Evolutionary conservation across 2,888 invertebrate species (phyloP).

Genomic region (Argyresthia albistria): DNA sequence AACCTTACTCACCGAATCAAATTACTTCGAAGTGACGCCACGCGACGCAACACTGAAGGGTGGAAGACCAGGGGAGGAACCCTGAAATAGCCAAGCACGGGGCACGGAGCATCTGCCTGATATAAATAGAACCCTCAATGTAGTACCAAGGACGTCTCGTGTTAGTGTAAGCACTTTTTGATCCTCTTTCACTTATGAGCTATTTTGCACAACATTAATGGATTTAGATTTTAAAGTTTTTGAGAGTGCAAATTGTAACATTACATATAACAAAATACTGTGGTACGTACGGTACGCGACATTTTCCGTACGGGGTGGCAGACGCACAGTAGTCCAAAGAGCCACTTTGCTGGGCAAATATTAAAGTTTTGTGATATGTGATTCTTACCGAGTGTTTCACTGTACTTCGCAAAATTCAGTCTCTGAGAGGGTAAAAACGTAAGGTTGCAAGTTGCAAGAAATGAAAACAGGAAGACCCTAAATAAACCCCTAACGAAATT

Average conservation of each 20-base stretch:
- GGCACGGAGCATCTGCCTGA: slow-evolving; percentile 50
- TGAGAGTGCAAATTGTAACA: too few relatives aligned
- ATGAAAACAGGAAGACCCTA: too few relatives aligned
- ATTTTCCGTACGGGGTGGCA: too few relatives aligned
- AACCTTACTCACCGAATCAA: slow-evolving; percentile 10
- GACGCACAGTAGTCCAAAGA: too few relatives aligned
- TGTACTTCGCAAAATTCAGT: too few relatives aligned
- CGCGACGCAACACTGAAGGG: slow-evolving; percentile 17
- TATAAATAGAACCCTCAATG: slow-evolving; percentile 65
- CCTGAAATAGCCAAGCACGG: slow-evolving; percentile 60
- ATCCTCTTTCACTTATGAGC: background rate
- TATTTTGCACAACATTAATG: background rate
- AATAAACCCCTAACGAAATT: background rate
- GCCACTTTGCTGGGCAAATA: too few relatives aligned
- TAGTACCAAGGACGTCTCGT: slow-evolving; percentile 65
- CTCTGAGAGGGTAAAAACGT: too few relatives aligned
- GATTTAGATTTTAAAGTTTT: too few relatives aligned
- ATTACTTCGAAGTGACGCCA: slow-evolving; percentile 9
- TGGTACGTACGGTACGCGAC: too few relatives aligned
- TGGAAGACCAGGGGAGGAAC: slow-evolving; percentile 23
- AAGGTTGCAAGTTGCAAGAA: too few relatives aligned
- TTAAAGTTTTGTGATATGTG: background rate
- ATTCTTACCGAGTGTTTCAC: too few relatives aligned
- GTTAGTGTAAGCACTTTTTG: background rate
- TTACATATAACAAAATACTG: too few relatives aligned